Base-by-base conservation (phyloP, 2,113 vertebrate genomes). In the Bothrops jararaca region DNA sequence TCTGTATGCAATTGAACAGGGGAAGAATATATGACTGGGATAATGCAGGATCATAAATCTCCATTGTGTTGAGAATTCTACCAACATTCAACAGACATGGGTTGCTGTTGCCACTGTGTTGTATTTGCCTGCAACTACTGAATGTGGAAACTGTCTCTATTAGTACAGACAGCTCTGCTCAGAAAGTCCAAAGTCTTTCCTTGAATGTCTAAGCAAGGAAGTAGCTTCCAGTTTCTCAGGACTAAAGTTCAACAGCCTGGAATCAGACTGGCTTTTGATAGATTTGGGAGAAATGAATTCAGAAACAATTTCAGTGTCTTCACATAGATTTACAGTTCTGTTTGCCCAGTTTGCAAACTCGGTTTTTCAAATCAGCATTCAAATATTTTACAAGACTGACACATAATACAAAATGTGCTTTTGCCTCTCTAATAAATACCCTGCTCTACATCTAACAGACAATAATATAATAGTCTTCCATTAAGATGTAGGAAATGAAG, bases 391-490 rank as follows among this genome's bases (percentile, higher is more conserved):
- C 48, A 93, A 91, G 92, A 20, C 5, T 50, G 94, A 29, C 92
- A 45, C 4, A 29, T 1, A 11, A 22, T 86, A 23, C 85, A 39
- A 7, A 20, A 93, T 54, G 3, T 57, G 93, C 69, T 26, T 0
- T 2, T 48, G 1, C 5, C 10, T 86, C 86, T 80, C 74, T 80
- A 80, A 24, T 92, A 91, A 95, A 94, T 92, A 95, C 24, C 1
- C 34, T 95, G 92, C 92, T 1, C 2, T 94, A 24, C 24, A 52
- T 86, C 53, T 94, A 94, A 2, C 48, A 34, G 54, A 92, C 29
- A 42, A 64, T n/a, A 4, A 87, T 0, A 57, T 85, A 92, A 85
- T 90, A 23, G 7, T 86, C 3, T 86, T 86, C 69, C 89, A 9
- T 89, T 92, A 91, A 9, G 3, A 87, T 48, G 50, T 0, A 45